Conservation (phyloP, 1,140 invertebrate species). For the Trinorchestia longiramus region DNA sequence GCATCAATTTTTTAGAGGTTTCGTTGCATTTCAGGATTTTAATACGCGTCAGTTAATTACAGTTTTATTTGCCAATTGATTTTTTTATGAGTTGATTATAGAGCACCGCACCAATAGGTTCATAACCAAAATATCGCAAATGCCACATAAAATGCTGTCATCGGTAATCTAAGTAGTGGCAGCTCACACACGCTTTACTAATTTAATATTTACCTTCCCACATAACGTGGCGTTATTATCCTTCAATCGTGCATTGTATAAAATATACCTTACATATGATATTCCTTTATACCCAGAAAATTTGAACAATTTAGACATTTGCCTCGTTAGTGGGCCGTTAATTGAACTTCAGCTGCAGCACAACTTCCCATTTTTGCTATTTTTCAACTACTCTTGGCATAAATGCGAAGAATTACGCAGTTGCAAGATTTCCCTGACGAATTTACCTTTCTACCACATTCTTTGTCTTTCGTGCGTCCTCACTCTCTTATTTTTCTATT, state of each 20-base stretch:
- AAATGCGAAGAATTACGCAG: neutral
- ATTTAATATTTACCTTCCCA: neutral
- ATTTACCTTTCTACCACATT: neutral
- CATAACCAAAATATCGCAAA: too few relatives aligned
- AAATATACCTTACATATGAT: neutral
- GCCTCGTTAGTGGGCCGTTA: neutral
- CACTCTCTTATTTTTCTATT: neutral
- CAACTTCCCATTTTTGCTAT: neutral
- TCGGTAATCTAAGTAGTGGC: neutral
- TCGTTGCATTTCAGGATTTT: too few relatives aligned
- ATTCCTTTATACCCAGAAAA: neutral
- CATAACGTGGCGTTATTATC: neutral
- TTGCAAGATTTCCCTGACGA: neutral
- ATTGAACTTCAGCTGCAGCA: neutral
- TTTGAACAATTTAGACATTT: neutral
- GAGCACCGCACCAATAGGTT: too few relatives aligned
- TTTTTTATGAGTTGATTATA: too few relatives aligned
- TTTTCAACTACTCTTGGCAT: too few relatives aligned
- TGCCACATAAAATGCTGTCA: neutral
- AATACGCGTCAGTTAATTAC: too few relatives aligned
- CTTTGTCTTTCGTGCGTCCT: neutral
- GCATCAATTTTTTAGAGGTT: too few relatives aligned
- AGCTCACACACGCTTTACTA: neutral
- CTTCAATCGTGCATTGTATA: neutral
- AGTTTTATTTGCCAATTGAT: too few relatives aligned